Evolutionary conservation across 2,888 invertebrate species (phyloP), one percentile per base, ranked within the genome.

Genomic region (Tuta absoluta): DNA sequence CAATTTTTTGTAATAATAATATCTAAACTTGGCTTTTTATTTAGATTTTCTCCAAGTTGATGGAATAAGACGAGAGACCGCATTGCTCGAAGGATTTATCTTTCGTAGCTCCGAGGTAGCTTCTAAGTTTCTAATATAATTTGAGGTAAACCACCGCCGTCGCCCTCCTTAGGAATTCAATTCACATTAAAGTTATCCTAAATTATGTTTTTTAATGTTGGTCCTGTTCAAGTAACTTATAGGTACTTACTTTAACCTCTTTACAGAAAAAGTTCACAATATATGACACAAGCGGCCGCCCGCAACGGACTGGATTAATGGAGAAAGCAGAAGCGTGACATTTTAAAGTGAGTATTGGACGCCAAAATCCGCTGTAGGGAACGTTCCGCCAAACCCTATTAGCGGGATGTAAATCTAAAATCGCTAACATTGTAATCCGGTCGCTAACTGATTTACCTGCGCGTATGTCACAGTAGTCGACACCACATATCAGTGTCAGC

Each of bases 141-240:
- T 60, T 63, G n/a, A n/a, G 45, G 38, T 65, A 62, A 63, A 59
- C n/a, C n/a, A 51, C 62, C 62, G 51, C 65, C 62, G 62, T 57
- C 65, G 53, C 65, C 62, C 63, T 61, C 65, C 63, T 66, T 63
- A 17, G 53, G 63, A 63, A 58, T 63, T 41, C 62, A 53, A 62
- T 62, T 65, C 58, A 28, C 17, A 58, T 49, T 38, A 65, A 65
- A 62, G 59, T 62, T 51, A 49, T 38, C 33, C 58, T 33, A 24
- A 21, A 53, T 53, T 53, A 53, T 23, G 21, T 17, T 51, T 51
- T 21, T 23, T 28, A 28, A 28, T 28, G 28, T 28, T 28, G 28
- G 5, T 28, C 28, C 28, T 28, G 28, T 28, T n/a, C 2, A 28
- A 28, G 28, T 4, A 28, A 28, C n/a, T n/a, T n/a, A n/a, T n/a